phyloP scores from a whole-genome alignment of 2,113 vertebrate species.

The Cnemophilus loriae region DNA sequence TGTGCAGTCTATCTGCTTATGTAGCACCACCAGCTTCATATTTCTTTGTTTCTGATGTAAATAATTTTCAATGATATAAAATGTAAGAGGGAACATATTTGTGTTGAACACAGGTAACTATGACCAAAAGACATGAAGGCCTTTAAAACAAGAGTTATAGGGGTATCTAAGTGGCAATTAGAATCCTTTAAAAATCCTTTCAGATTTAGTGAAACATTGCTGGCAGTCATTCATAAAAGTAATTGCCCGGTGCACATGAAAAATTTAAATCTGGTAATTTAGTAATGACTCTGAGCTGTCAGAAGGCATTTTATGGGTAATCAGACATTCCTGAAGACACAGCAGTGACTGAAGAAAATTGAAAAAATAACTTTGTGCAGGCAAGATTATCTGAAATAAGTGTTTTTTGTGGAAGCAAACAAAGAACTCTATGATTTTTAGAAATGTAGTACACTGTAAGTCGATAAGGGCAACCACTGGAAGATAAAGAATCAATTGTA shows the following conservation, averaged over 20 bases:
- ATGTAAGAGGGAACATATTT: neutral
- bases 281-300: conserved; percentile 43
- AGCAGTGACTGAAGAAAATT: conserved; percentile 18
- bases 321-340: neutral
- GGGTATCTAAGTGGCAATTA: conserved; percentile 16
- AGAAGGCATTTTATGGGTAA: conserved; percentile 33
- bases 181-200: conserved; percentile 48
- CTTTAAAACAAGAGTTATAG: neutral
- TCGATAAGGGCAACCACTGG: neutral
- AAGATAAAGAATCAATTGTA: conserved; percentile 4
- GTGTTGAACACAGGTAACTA: neutral
- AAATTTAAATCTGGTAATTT: conserved; percentile 50
- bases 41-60: conserved; percentile 15
- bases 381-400: conserved; percentile 7
- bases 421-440: neutral
- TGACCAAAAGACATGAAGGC: neutral
- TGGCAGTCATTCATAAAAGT: conserved; percentile 52
- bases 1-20: neutral
- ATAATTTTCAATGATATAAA: neutral
- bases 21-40: neutral
- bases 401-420: conserved; percentile 11
- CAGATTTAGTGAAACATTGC: conserved; percentile 42
- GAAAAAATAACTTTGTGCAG: conserved; percentile 7
- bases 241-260: conserved; percentile 42
- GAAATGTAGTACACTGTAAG: neutral